These are phyloP conservation scores for Stramonita haemastoma DNA, from an alignment of 2,888 invertebrate species.

Conservation along the genomic window DNA sequence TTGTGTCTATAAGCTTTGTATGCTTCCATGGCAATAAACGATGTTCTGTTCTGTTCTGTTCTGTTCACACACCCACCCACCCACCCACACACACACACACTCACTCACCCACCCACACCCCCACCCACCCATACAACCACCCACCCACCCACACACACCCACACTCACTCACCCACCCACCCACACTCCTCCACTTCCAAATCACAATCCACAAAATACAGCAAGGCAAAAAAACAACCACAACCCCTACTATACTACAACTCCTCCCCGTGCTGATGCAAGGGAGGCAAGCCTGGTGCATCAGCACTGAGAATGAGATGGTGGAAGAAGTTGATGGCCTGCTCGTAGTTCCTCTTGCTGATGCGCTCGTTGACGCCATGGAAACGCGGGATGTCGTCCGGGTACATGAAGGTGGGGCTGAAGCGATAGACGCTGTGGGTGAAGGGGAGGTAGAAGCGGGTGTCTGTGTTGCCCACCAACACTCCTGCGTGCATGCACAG, in stretches of 20 bases:
- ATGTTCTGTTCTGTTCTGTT: no score
- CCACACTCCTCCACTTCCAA: neutral
- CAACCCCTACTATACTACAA: slow-evolving; percentile 28
- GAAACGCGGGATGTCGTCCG: slow-evolving; percentile 74
- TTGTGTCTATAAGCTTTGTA: no score
- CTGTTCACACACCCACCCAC: no score
- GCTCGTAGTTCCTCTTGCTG: slow-evolving; percentile 77
- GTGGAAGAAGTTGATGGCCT: slow-evolving; percentile 78
- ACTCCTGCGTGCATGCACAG: slow-evolving; percentile 58
- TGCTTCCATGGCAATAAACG: no score
- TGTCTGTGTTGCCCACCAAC: slow-evolving; percentile 79
- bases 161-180: no score
- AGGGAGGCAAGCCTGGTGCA: slow-evolving; percentile 50
- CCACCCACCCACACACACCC: no score
- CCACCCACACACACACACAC: no score
- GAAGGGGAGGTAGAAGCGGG: slow-evolving; percentile 77
- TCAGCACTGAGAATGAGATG: slow-evolving; percentile 79
- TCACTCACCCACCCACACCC: no score
- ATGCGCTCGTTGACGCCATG: slow-evolving; percentile 80
- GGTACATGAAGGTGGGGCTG: slow-evolving; percentile 74
- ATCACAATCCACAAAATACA: no score
- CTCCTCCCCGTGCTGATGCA: slow-evolving; percentile 60
- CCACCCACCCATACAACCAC: no score
- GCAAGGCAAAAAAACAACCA: no score
- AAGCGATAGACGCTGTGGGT: slow-evolving; percentile 79